These are phyloP conservation scores for Mionectes macconnelli DNA, from an alignment of 2,113 vertebrate genomes.

Conservation along the genomic window DNA sequence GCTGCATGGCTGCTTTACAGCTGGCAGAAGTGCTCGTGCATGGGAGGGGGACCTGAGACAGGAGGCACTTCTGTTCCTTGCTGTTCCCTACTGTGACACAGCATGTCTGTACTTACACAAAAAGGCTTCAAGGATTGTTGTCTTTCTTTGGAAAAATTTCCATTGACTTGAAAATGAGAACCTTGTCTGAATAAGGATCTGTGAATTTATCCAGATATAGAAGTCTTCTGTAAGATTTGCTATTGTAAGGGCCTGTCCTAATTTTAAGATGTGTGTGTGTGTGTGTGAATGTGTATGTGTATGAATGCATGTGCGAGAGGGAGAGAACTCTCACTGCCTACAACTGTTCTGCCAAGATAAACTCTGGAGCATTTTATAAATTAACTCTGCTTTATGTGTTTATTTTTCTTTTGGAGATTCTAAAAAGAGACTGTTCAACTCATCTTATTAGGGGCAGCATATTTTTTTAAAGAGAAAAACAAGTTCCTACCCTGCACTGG, in stretches of 20 bases:
- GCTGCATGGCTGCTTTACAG: accelerated
- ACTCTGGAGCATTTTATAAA: conserved; percentile 73
- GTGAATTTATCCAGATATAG: neutral
- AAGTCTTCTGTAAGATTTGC: neutral
- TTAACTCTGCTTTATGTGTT: conserved; percentile 73
- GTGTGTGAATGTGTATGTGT: neutral
- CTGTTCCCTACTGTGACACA: neutral
- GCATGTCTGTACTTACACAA: neutral
- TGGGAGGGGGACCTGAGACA: neutral
- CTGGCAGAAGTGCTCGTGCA: neutral
- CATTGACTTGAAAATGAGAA: neutral
- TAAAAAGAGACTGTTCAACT: conserved; percentile 68
- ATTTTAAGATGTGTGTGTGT: neutral
- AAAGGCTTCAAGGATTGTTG: neutral
- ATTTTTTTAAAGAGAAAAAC: conserved; percentile 54
- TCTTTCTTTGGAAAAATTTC: neutral
- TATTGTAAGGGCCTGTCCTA: neutral
- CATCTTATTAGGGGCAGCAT: conserved; percentile 60
- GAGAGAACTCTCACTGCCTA: conserved; percentile 60
- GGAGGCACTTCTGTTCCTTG: neutral
- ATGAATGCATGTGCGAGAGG: neutral
- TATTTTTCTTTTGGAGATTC: conserved; percentile 74
- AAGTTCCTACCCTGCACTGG: conserved; percentile 44
- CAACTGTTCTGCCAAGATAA: conserved; percentile 69
- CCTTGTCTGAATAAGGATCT: neutral